Percentiles rank a stretch among this genome's conserved stretches.
phyloP scores from a whole-genome alignment of 2,797 vertebrate genomes.

The Sebastolobus alascanus region DNA sequence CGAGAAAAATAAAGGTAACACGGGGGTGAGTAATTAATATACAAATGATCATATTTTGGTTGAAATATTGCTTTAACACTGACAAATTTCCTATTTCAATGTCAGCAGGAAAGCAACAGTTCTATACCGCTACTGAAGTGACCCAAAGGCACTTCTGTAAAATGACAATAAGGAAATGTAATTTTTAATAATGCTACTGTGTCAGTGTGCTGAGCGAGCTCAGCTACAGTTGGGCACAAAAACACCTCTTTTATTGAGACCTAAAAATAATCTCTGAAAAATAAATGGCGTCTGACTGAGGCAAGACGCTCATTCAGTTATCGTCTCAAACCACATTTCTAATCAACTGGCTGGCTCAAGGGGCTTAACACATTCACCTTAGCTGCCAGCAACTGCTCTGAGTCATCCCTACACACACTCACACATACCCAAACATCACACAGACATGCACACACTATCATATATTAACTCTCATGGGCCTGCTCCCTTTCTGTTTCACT shows the following conservation, averaged over 20 bases:
- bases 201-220: neutral
- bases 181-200: conserved; percentile 12
- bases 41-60: neutral
- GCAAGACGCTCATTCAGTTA: conserved; percentile 56
- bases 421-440: conserved; percentile 4
- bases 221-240: neutral
- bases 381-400: conserved; percentile 49
- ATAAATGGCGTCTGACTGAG: conserved; percentile 30
- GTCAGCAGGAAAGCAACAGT: neutral
- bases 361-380: conserved; percentile 64
- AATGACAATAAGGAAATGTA: neutral
- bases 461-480: conserved; percentile 1
- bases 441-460: conserved; percentile 1
- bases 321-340: conserved; percentile 66
- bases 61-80: neutral
- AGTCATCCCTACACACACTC: conserved; percentile 55
- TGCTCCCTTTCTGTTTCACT: neutral
- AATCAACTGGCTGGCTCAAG: conserved; percentile 60
- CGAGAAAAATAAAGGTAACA: no score
- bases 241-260: conserved; percentile 13
- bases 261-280: conserved; percentile 44
- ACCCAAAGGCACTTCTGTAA: neutral
- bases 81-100: neutral
- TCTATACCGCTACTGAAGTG: neutral
- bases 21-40: no score